phyloP scores from a whole-genome alignment of 1,140 invertebrate species.

The Drosophila persimilis region DNA sequence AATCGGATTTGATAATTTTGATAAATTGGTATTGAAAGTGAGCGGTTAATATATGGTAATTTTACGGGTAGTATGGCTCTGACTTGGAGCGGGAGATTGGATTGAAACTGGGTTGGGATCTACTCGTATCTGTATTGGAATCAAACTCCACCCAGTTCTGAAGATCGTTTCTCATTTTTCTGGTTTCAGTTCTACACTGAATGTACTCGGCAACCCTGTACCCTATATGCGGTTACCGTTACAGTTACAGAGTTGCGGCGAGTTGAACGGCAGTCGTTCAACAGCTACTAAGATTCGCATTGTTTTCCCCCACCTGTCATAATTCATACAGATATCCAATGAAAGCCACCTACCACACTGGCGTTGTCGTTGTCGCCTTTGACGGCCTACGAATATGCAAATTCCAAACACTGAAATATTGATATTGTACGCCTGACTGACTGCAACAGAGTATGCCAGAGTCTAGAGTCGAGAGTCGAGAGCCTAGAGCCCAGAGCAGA shows the following conservation, averaged over 20 bases:
- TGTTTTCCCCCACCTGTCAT: constrained; percentile 66
- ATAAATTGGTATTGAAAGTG: constrained; percentile 69
- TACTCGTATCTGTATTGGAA: constrained; percentile 23
- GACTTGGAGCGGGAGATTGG: constrained; percentile 18
- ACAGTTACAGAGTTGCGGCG: not conserved
- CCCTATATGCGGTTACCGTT: constrained; percentile 48
- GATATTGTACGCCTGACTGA: constrained; percentile 75
- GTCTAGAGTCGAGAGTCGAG: constrained; percentile 24
- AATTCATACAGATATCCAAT: constrained; percentile 45
- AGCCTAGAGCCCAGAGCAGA: constrained; percentile 1
- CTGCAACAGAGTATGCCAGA: constrained; percentile 57
- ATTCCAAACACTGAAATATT: constrained; percentile 49
- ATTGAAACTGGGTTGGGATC: constrained; percentile 38
- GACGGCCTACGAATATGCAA: constrained; percentile 65
- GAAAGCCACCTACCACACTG: constrained; percentile 47
- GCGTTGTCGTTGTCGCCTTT: constrained; percentile 36
- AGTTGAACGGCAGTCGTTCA: constrained; percentile 4
- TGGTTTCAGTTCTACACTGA: constrained; percentile 34
- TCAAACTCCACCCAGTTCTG: constrained; percentile 49
- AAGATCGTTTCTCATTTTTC: constrained; percentile 12
- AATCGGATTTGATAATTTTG: constrained; percentile 71
- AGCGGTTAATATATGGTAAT: constrained; percentile 63
- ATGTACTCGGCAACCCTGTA: constrained; percentile 38
- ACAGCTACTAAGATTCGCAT: constrained; percentile 42
- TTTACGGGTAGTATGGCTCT: constrained; percentile 22